A percentile compares a stretch with the other conserved stretches of the same genome.
phyloP scores from a whole-genome alignment of 2,113 vertebrate genomes.

The Dasyornis broadbenti region DNA sequence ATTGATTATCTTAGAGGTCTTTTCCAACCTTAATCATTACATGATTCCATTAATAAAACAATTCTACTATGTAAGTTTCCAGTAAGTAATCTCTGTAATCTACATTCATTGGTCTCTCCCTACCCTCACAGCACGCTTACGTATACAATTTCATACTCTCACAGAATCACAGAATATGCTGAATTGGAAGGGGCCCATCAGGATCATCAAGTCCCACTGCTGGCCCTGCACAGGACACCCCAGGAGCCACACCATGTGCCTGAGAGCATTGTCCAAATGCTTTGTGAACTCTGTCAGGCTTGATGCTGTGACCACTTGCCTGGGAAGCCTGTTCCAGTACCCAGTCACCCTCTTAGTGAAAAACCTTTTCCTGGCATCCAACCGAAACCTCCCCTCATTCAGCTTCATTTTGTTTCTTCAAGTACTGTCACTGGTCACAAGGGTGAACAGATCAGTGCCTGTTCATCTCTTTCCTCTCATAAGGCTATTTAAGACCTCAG shows the following conservation, averaged over 20 bases:
- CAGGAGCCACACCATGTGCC: not conserved
- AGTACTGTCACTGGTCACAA: not conserved
- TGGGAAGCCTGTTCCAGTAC: not conserved
- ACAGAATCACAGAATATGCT: not conserved
- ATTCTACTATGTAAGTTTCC: not conserved
- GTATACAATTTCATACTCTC: not conserved
- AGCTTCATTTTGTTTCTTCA: accelerated
- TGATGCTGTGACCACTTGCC: no score
- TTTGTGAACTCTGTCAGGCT: not conserved
- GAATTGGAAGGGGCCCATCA: not conserved
- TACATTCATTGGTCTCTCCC: not conserved
- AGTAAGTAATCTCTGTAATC: not conserved
- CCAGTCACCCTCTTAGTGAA: accelerated
- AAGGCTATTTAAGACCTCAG: not conserved
- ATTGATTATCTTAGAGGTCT: not conserved
- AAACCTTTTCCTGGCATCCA: not conserved
- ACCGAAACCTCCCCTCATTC: not conserved
- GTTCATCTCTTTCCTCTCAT: accelerated
- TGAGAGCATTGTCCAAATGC: not conserved
- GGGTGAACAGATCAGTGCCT: not conserved
- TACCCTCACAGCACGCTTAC: not conserved
- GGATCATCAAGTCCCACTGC: not conserved
- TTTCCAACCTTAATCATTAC: not conserved
- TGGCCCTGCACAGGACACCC: not conserved
- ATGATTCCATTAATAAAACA: not conserved